phyloP scores from a whole-genome alignment of 2,113 vertebrate species.

The Spea bombifrons region DNA sequence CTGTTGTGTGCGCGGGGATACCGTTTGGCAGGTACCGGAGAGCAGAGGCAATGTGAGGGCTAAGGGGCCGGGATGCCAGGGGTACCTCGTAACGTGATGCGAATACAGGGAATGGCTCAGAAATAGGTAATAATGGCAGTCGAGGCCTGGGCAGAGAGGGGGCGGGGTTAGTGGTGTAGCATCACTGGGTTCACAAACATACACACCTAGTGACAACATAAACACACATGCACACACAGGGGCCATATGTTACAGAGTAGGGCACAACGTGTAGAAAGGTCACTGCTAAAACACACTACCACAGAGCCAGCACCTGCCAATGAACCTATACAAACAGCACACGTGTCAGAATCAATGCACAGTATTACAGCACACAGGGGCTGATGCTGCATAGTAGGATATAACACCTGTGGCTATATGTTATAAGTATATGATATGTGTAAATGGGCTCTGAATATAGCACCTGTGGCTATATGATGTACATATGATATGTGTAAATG shows the following conservation, averaged over 20 bases:
- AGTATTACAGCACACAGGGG: too few relatives aligned
- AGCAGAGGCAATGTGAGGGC: background rate
- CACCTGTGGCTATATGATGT: too few relatives aligned
- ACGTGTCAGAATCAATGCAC: too few relatives aligned
- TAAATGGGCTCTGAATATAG: too few relatives aligned
- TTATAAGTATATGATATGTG: too few relatives aligned
- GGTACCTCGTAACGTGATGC: background rate
- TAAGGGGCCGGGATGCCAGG: background rate
- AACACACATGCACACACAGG: background rate
- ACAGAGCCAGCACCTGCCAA: too few relatives aligned
- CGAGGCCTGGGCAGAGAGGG: constrained; percentile 45
- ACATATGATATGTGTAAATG: too few relatives aligned
- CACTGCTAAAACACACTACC: too few relatives aligned
- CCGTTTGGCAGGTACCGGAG: background rate
- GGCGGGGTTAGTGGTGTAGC: constrained; percentile 40
- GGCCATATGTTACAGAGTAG: background rate
- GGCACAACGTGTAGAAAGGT: too few relatives aligned
- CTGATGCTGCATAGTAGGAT: too few relatives aligned
- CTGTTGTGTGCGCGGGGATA: background rate
- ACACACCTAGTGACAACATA: background rate
- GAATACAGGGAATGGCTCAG: background rate
- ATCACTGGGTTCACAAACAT: background rate
- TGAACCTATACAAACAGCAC: too few relatives aligned
- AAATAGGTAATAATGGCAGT: background rate
- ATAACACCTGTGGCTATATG: too few relatives aligned